Conservation (phyloP, 2,113 vertebrate species). For the Tretioscincus oriximinensis region DNA sequence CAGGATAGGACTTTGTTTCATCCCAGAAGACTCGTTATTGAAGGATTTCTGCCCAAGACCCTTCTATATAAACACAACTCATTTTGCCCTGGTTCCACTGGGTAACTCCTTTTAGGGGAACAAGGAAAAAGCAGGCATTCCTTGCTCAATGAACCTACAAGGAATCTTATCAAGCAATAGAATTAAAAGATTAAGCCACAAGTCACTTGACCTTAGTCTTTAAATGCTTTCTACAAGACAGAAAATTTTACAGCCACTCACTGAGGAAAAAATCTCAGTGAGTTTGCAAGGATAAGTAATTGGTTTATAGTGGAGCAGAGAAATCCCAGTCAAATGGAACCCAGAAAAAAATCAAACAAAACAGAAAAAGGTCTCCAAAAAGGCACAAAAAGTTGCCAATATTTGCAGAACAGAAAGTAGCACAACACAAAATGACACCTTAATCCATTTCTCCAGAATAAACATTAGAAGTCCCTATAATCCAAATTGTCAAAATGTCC, state of each 20-base stretch:
- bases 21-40: slow-evolving; percentile 1
- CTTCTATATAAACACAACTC: slow-evolving; percentile 8
- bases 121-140: slow-evolving; percentile 32
- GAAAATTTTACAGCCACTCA: slow-evolving; percentile 17
- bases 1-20: background rate
- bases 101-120: slow-evolving; percentile 24
- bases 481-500: too few relatives aligned
- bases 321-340: too few relatives aligned
- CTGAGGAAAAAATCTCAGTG: slow-evolving; percentile 22
- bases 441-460: too few relatives aligned
- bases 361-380: too few relatives aligned
- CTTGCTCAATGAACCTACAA: slow-evolving; percentile 35
- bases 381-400: too few relatives aligned
- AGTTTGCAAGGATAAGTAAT: slow-evolving; percentile 18
- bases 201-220: slow-evolving; percentile 32
- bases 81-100: slow-evolving; percentile 27
- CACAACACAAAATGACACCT: too few relatives aligned
- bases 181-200: slow-evolving; percentile 38
- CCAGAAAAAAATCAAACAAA: too few relatives aligned
- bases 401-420: too few relatives aligned
- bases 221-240: slow-evolving; percentile 29
- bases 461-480: too few relatives aligned
- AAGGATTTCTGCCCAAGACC: slow-evolving; percentile 14
- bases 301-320: background rate
- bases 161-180: slow-evolving; percentile 32